These are phyloP conservation scores for Drosophila hamatofila DNA, from an alignment of 2,888 invertebrate species.

Conservation along the genomic window DNA sequence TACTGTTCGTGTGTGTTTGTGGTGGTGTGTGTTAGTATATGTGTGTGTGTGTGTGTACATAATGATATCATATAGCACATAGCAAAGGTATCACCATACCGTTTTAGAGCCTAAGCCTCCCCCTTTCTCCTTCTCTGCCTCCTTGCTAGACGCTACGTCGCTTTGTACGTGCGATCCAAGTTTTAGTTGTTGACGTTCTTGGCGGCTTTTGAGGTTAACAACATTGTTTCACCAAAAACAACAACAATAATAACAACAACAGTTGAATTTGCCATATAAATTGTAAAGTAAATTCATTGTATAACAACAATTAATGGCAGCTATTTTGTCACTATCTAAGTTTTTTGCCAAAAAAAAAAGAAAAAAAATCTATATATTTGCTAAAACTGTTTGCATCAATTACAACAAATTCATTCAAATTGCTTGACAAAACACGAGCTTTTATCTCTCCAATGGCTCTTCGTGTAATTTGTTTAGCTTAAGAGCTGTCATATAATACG, in stretches of 20 bases:
- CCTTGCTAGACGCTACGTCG: slow-evolving; percentile 15
- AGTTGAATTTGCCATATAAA: slow-evolving; percentile 69
- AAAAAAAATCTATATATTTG: slow-evolving; percentile 41
- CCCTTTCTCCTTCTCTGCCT: not conserved
- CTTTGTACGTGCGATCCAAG: slow-evolving; percentile 55
- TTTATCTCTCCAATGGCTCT: slow-evolving; percentile 38
- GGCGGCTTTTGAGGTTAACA: slow-evolving; percentile 83
- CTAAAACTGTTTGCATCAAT: slow-evolving; percentile 68
- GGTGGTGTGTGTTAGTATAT: too few species aligned
- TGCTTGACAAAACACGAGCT: slow-evolving; percentile 43
- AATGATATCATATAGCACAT: slow-evolving; percentile 42
- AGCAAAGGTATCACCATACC: slow-evolving; percentile 51
- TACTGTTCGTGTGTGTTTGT: slow-evolving; percentile 6
- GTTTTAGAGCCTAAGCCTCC: slow-evolving; percentile 23
- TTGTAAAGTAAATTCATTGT: slow-evolving; percentile 46
- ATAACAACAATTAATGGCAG: slow-evolving; percentile 66
- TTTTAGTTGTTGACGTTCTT: slow-evolving; percentile 74
- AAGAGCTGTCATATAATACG: slow-evolving; percentile 29
- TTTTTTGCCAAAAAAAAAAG: slow-evolving; percentile 58
- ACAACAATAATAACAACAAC: slow-evolving; percentile 40
- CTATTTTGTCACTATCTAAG: slow-evolving; percentile 69
- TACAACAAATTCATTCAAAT: slow-evolving; percentile 58
- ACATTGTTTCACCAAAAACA: slow-evolving; percentile 62
- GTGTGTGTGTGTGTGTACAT: slow-evolving; percentile 17
- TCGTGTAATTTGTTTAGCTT: slow-evolving; percentile 54